Conservation (phyloP, 2,797 vertebrate species). For the Chloroceryle inda region DNA sequence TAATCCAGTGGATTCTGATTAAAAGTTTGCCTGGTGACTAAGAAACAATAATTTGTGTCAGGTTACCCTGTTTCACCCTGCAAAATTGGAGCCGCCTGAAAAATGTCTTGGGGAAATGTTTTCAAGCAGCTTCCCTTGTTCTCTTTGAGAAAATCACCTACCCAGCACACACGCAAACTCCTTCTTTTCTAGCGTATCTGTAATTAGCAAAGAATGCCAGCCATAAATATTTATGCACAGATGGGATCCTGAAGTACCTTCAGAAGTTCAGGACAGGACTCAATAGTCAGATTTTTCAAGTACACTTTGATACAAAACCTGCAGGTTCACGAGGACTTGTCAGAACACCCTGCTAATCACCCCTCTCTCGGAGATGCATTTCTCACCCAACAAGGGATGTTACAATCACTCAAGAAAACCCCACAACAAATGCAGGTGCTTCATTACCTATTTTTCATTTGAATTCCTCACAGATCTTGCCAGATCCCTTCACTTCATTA, state of each 20-base stretch:
- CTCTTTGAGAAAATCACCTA: constrained; percentile 15
- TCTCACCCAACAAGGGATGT: constrained; percentile 1
- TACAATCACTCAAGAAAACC: background rate
- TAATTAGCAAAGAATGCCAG: constrained; percentile 20
- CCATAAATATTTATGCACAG: constrained; percentile 26
- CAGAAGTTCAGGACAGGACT: background rate
- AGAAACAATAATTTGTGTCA: background rate
- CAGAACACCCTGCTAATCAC: constrained; percentile 30
- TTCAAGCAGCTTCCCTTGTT: constrained; percentile 5
- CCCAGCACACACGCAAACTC: background rate
- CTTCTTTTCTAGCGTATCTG: background rate
- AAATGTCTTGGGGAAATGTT: background rate
- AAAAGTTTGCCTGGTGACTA: background rate
- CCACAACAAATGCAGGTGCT: constrained; percentile 26
- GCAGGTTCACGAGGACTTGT: constrained; percentile 9
- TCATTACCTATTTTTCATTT: constrained; percentile 34
- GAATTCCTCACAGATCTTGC: constrained; percentile 39
- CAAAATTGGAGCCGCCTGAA: background rate
- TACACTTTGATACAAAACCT: background rate
- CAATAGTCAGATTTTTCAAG: background rate
- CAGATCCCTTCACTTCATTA: background rate
- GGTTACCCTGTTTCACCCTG: background rate
- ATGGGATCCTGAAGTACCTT: constrained; percentile 7
- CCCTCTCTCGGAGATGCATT: background rate
- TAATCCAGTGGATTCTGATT: background rate